phyloP scores from a whole-genome alignment of 2,888 invertebrate species.

The Conchocele bisecta region DNA sequence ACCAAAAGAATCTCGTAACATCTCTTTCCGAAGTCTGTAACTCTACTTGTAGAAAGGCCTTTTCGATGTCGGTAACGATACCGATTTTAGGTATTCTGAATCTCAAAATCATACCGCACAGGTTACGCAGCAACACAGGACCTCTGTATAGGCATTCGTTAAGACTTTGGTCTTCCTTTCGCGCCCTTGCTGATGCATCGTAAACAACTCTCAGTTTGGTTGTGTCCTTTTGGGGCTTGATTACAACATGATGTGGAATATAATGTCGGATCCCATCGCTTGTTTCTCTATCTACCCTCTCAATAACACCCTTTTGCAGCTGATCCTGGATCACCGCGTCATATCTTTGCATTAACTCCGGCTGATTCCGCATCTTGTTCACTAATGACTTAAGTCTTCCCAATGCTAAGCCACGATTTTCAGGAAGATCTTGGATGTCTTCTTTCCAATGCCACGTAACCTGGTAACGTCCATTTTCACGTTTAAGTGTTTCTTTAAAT shows the following conservation, averaged over 20 bases:
- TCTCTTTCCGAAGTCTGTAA: constrained; percentile 5
- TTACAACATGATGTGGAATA: constrained; percentile 22
- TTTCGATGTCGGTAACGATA: constrained; percentile 17
- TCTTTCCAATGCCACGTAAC: constrained; percentile 36
- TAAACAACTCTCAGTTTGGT: constrained; percentile 16
- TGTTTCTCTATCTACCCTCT: constrained; percentile 5
- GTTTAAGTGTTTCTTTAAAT: constrained; percentile 25
- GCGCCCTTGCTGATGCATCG: constrained; percentile 12
- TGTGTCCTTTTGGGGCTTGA: constrained; percentile 1
- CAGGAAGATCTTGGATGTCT: constrained; percentile 7
- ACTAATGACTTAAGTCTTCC: constrained; percentile 23
- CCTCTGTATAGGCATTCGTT: constrained; percentile 25
- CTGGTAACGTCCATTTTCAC: constrained; percentile 25
- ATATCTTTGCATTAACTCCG: constrained; percentile 29
- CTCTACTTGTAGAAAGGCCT: constrained; percentile 17
- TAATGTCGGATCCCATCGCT: constrained; percentile 5
- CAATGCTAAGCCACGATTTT: constrained; percentile 22
- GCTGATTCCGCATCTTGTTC: constrained; percentile 10
- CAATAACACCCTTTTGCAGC: constrained; percentile 15
- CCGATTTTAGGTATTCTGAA: constrained; percentile 2
- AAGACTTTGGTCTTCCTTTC: constrained; percentile 14
- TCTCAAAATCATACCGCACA: constrained; percentile 2
- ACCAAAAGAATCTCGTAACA: constrained; percentile 20
- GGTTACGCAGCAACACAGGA: constrained; percentile 19
- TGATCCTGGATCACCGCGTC: constrained; percentile 23